phyloP scores from a whole-genome alignment of 2,888 invertebrate species.

The Galeopsomyia nigrocyanea region DNA sequence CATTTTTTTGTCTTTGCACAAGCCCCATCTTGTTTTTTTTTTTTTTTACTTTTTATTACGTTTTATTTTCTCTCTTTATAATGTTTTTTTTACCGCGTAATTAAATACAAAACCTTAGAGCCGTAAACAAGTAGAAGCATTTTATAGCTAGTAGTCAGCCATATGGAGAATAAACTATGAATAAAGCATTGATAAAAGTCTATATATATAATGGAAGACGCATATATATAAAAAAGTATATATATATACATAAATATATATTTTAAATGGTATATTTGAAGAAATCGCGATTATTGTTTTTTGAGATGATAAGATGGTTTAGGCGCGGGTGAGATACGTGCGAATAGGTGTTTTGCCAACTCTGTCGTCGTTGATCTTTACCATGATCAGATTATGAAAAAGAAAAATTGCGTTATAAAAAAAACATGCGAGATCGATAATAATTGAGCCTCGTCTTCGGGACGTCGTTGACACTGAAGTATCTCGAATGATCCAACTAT shows the following conservation, averaged over 20 bases:
- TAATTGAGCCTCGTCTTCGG: constrained; percentile 35
- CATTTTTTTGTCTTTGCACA: constrained; percentile 48
- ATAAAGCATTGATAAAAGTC: constrained; percentile 60
- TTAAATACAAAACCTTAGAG: constrained; percentile 46
- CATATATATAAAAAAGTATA: constrained; percentile 44
- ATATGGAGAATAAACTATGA: constrained; percentile 62
- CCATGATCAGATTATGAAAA: constrained; percentile 30
- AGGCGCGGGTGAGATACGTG: constrained; percentile 42
- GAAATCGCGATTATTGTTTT: constrained; percentile 57
- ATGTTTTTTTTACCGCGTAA: constrained; percentile 45
- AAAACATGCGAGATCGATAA: constrained; percentile 43
- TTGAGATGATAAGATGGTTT: constrained; percentile 52
- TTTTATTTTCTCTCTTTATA: constrained; percentile 47
- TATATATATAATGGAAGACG: constrained; percentile 58
- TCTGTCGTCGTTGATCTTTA: constrained; percentile 48
- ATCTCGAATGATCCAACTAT: not conserved
- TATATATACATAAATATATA: constrained; percentile 60
- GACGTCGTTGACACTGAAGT: constrained; percentile 29
- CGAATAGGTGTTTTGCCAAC: constrained; percentile 48
- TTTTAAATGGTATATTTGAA: constrained; percentile 63
- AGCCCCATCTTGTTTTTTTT: constrained; percentile 40
- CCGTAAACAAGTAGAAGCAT: constrained; percentile 57
- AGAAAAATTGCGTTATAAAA: constrained; percentile 13
- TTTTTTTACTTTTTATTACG: constrained; percentile 42
- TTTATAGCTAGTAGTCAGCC: constrained; percentile 64